These are phyloP conservation scores for Drosophila malerkotliana DNA, from an alignment of 1,140 invertebrate genomes.

Conservation along the genomic window DNA sequence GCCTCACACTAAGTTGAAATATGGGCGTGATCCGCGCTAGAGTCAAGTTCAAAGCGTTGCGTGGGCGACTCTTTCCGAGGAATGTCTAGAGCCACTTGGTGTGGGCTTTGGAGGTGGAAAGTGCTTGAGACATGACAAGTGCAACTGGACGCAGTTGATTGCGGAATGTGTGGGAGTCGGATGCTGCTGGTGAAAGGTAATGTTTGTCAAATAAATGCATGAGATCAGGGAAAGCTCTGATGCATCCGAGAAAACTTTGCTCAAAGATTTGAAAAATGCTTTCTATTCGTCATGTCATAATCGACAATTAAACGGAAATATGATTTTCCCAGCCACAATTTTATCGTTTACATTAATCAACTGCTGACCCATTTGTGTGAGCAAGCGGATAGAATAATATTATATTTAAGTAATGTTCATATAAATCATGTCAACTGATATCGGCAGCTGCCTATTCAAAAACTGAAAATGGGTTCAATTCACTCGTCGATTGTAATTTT, in stretches of 20 bases:
- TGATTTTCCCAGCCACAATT: neutral
- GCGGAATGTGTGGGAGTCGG: constrained; percentile 49
- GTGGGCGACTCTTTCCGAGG: constrained; percentile 60
- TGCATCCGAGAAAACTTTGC: neutral
- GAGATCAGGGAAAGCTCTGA: constrained; percentile 14
- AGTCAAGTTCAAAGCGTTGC: constrained; percentile 66
- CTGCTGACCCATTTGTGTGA: constrained; percentile 45
- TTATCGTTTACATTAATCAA: constrained; percentile 48
- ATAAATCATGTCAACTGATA: constrained; percentile 65
- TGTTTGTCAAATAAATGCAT: constrained; percentile 21
- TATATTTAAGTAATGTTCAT: neutral
- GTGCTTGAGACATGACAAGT: constrained; percentile 59
- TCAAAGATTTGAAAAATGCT: neutral
- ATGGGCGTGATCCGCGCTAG: constrained; percentile 16
- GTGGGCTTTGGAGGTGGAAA: constrained; percentile 47
- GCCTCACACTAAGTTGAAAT: constrained; percentile 11
- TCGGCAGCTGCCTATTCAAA: constrained; percentile 28
- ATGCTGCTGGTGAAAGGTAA: constrained; percentile 55
- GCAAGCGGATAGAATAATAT: constrained; percentile 31
- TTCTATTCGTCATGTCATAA: no score
- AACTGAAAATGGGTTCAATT: constrained; percentile 42
- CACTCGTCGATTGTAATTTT: constrained; percentile 32
- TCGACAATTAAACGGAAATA: constrained; percentile 9
- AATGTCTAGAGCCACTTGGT: constrained; percentile 39
- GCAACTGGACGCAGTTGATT: constrained; percentile 61